Conservation (phyloP, 1,140 invertebrate genomes). For the Drosophila albomicans region DNA sequence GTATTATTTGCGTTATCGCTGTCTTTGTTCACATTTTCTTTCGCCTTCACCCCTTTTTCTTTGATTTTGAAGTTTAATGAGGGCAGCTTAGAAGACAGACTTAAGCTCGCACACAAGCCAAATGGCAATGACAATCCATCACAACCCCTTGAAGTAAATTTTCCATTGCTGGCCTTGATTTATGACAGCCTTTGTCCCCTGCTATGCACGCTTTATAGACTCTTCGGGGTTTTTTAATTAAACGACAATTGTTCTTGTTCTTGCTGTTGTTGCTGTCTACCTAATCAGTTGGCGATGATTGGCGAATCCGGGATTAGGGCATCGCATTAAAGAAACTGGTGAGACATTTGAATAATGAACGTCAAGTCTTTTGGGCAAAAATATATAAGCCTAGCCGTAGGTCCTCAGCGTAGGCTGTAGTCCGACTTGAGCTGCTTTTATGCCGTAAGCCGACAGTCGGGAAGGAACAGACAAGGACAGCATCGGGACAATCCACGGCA, state of each 20-base stretch:
- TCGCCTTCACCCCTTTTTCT: slow-evolving; percentile 15
- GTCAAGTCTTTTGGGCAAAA: slow-evolving; percentile 52
- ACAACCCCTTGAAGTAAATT: slow-evolving; percentile 20
- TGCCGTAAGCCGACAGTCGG: slow-evolving; percentile 33
- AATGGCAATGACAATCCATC: slow-evolving; percentile 15
- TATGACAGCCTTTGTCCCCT: slow-evolving; percentile 53
- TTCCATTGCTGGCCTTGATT: slow-evolving; percentile 15
- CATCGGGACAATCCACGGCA: neutral
- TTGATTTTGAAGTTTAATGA: slow-evolving; percentile 64
- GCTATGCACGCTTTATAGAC: slow-evolving; percentile 4
- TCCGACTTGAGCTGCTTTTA: slow-evolving; percentile 35
- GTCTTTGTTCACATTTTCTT: slow-evolving; percentile 13
- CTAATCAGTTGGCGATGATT: slow-evolving; percentile 70
- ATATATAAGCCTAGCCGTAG: slow-evolving; percentile 66
- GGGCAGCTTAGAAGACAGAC: slow-evolving; percentile 44
- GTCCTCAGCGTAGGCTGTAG: neutral
- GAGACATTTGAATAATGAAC: slow-evolving; percentile 72
- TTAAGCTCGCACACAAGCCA: slow-evolving; percentile 26
- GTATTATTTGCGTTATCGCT: neutral
- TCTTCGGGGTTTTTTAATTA: slow-evolving; percentile 63
- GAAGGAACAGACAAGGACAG: neutral
- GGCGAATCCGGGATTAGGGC: slow-evolving; percentile 62
- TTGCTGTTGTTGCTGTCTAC: slow-evolving; percentile 23
- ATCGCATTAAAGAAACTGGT: slow-evolving; percentile 34
- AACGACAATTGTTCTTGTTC: slow-evolving; percentile 62